Base-by-base conservation (phyloP, 2,888 invertebrate genomes). In the Capitulum mitella region DNA sequence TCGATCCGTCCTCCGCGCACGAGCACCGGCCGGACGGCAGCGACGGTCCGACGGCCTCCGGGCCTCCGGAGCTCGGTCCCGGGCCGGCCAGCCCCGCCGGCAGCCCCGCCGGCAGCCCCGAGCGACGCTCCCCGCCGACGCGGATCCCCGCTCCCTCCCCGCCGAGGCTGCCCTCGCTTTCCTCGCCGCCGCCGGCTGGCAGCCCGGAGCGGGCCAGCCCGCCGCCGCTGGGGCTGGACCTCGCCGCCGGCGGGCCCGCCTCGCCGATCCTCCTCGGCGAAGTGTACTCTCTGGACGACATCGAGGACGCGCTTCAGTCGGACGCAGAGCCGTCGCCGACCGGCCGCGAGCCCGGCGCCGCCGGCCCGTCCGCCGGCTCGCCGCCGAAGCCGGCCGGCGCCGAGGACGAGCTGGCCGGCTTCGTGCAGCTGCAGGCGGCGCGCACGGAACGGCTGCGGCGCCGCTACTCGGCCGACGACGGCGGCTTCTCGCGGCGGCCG, bases 361-460 rank as follows among this genome's bases (percentile, higher is more conserved):
- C 51, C 51, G 19, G 16, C 43, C n/a, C n/a, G n/a, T n/a, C n/a
- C n/a, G n/a, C 46, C 10, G 46, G 46, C 46, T 46, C n/a, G n/a
- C 14, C 51, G 3, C 3, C 51, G 14, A 54, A 22, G 81, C 26
- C 32, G 16, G 32, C 14, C 61, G 10, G 77, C 51, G 22, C 78
- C 26, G 43, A 70, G 14, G 84, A 94, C 83, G 94, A 95, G 76
- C 85, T 95, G 64, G 91, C 92, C 0, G 91, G 92, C 77, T 95
- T 95, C 84, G 94, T 94, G 0, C 91, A 93, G 82, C 93, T 94
- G 80, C 92, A 93, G 81, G 92, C 92, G 0, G 90, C 91, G 6
- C 88, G 95, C 64, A 94, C 93, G 8, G 95, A 95, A 84, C 88
- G 94, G 81, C 89, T 95, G 29, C 91, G 93, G 82, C 92, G 93